Evolutionary conservation across 2,113 vertebrate genomes (phyloP).

Genomic region (Gymnorhina tibicen): DNA sequence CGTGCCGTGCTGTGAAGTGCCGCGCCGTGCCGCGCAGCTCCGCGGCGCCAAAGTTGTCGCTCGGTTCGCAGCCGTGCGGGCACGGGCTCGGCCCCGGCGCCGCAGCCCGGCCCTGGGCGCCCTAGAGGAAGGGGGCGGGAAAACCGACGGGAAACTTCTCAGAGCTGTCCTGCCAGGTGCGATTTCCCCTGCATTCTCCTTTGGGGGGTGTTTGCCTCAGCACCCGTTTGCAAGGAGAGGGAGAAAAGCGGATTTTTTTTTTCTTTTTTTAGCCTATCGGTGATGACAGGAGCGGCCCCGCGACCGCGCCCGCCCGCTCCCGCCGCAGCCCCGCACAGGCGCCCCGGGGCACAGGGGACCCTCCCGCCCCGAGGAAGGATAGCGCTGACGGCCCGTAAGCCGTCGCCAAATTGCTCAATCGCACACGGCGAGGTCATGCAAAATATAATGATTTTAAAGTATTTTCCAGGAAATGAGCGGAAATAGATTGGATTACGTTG

Average conservation of each 20-base stretch:
- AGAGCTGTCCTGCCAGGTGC: not conserved
- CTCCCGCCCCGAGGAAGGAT: rapidly evolving
- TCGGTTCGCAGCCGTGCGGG: not conserved
- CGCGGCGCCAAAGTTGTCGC: no score
- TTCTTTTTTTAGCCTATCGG: not conserved
- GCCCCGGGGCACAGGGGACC: not conserved
- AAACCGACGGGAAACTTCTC: not conserved
- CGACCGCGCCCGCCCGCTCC: not conserved
- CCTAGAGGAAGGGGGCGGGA: not conserved
- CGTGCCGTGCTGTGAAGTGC: no score
- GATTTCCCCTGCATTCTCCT: no score
- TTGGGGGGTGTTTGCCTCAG: not conserved
- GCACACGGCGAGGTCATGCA: not conserved
- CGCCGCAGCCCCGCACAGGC: not conserved
- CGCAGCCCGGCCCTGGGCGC: not conserved
- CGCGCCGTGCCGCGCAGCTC: no score
- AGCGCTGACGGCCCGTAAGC: rapidly evolving
- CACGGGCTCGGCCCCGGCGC: not conserved
- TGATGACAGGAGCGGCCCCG: not conserved
- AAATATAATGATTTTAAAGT: rapidly evolving
- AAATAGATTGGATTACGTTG: not conserved
- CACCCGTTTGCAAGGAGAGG: not conserved
- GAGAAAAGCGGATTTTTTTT: not conserved
- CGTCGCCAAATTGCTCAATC: rapidly evolving
- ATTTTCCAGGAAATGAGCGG: not conserved